Percentiles rank a stretch among this genome's conserved stretches.
Conservation (phyloP, 2,888 invertebrate genomes). For the Lamproptera curius region DNA sequence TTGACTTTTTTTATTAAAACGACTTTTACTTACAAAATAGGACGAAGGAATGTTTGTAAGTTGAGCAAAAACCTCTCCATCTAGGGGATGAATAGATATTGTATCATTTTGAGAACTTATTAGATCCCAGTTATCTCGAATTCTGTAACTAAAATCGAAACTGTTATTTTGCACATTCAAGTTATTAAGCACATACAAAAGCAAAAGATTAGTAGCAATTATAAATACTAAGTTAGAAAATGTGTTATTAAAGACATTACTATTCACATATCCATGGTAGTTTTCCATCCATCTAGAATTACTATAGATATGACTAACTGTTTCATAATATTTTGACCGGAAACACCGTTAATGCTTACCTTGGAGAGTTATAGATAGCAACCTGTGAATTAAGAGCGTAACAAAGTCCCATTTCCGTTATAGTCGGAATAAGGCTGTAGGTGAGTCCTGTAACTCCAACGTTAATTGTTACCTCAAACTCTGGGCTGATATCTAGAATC, state of each 20-base stretch:
- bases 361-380: constrained; percentile 77
- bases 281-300: too few relatives aligned
- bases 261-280: too few relatives aligned
- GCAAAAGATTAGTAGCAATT: too few relatives aligned
- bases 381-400: constrained; percentile 82
- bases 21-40: constrained; percentile 81
- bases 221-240: too few relatives aligned
- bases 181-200: too few relatives aligned
- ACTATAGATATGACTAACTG: too few relatives aligned
- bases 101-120: constrained; percentile 58
- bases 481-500: constrained; percentile 69
- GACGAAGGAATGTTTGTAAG: constrained; percentile 83
- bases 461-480: constrained; percentile 70
- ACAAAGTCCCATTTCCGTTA: constrained; percentile 85
- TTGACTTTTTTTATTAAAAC: too few relatives aligned
- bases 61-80: constrained; percentile 87
- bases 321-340: too few relatives aligned
- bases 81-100: constrained; percentile 82
- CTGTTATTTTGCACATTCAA: too few relatives aligned
- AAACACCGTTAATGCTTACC: too few relatives aligned
- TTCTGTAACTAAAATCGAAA: constrained; percentile 72
- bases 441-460: constrained; percentile 74
- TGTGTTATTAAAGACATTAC: too few relatives aligned
- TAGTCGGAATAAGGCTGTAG: constrained; percentile 75
- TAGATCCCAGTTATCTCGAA: constrained; percentile 73